Base-by-base conservation (phyloP, 1,140 invertebrate genomes). In the Samia ricini region DNA sequence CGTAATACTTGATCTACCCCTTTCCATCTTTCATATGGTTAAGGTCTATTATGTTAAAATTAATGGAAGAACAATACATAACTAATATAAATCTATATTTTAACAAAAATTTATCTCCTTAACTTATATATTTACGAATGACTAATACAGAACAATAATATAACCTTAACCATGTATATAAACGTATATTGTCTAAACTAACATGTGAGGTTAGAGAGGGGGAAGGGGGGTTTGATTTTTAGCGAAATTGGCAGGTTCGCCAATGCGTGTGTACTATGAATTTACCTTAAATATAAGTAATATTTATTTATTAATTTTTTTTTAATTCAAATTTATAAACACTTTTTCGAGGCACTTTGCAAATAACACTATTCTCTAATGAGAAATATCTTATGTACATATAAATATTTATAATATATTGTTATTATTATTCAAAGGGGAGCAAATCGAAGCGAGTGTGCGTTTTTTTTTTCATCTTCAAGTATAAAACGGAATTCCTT, bases 11-110 rank as follows among this genome's bases (percentile, higher is more conserved):
- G n/a, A n/a, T n/a, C n/a, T n/a, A n/a, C n/a, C n/a, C n/a, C n/a
- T n/a, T n/a, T n/a, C n/a, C n/a, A n/a, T n/a, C 26, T 15, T 63
- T 71, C 63, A 68, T 64, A 72, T 71, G 69, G 67, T 65, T 65
- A 71, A 79, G 73, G 68, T 66, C 33, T 67, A 62, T 72, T 42
- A n/a, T 71, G 68, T 74, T 76, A 79, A 76, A 81, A 77, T 74
- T 79, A 86, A 84, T 83, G 83, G 83, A 88, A 86, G 83, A 88
- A 84, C 83, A 74, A 74, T 77, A 68, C n/a, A 78, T 84, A 80
- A 72, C 78, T 81, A 85, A 79, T 62, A 76, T 78, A 57, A 74
- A 68, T 71, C 64, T 73, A 79, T 74, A 72, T n/a, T n/a, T n/a
- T 76, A 77, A 81, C 78, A 77, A 75, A n/a, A 71, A 69, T 71